Evolutionary conservation across 2,888 invertebrate species (phyloP).

Genomic region (Zaprionus bogoriensis): DNA sequence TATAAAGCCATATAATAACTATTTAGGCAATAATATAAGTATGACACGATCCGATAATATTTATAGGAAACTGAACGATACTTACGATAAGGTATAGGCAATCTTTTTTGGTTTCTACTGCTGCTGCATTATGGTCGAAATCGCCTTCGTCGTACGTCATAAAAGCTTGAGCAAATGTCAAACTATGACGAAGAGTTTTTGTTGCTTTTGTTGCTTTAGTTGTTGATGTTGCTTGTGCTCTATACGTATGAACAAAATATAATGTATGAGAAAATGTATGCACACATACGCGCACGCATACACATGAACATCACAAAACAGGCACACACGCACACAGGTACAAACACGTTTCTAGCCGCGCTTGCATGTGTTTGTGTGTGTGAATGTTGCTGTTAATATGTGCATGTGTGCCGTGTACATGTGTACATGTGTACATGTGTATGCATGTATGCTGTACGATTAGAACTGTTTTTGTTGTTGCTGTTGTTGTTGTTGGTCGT

Average conservation of each 20-base stretch:
- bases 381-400: slow-evolving; percentile 5
- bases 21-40: too few relatives aligned
- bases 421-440: too few relatives aligned
- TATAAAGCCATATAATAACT: too few relatives aligned
- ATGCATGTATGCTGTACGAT: background rate
- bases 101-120: slow-evolving; percentile 7
- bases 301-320: slow-evolving; percentile 22
- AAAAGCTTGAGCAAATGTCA: slow-evolving; percentile 5
- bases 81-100: slow-evolving; percentile 32
- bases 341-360: slow-evolving; percentile 50
- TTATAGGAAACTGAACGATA: slow-evolving; percentile 7
- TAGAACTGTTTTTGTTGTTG: slow-evolving; percentile 15
- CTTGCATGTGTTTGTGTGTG: slow-evolving; percentile 20
- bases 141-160: slow-evolving; percentile 19
- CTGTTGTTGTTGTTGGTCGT: slow-evolving; percentile 19
- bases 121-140: slow-evolving; percentile 24
- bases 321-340: slow-evolving; percentile 18
- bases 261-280: slow-evolving; percentile 39
- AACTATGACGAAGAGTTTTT: slow-evolving; percentile 1
- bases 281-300: slow-evolving; percentile 22
- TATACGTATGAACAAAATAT: slow-evolving; percentile 27
- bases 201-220: background rate
- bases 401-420: too few relatives aligned
- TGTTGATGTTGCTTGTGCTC: slow-evolving; percentile 23
- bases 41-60: too few relatives aligned